Base-by-base conservation (phyloP, 2,797 vertebrate genomes). In the Orestias chungarensis region DNA sequence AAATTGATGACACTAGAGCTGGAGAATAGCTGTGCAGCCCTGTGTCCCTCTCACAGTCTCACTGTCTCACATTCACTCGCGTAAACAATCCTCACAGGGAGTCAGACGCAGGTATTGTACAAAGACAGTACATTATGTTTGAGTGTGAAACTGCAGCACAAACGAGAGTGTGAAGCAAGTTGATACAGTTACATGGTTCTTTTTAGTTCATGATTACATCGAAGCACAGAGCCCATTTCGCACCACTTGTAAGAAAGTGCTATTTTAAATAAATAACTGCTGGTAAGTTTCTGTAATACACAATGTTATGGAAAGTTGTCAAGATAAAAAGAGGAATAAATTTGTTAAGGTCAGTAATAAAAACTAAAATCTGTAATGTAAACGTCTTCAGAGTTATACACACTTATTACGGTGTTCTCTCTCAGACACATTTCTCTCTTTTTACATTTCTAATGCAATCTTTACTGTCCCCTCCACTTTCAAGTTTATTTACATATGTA, bases 1-100 rank as follows among this genome's bases (percentile, higher is more conserved):
- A 38, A 33, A 44, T 7, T 47, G 33, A 71, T 42, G 35, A 15
- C 38, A 64, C 47, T 31, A 33, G 52, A 82, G 80, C 75, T 79
- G 66, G 66, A 73, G 43, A 25, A 66, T 29, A 33, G 14, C 61
- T 67, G 73, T 61, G 70, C 31, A 35, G n/a, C 61, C 25, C 6
- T 29, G 38, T 52, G 44, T 35, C 68, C 61, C 69, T 23, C 35
- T n/a, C 52, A n/a, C n/a, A n/a, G n/a, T 15, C 27, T 17, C 18
- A 20, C 40, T 4, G 20, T 33, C 59, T 54, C 35, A 71, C 46
- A 3, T 25, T 49, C 43, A 54, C 25, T 40, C 17, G 38, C 55
- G 68, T 71, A 71, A 68, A 66, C 66, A 47, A 61, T 54, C 49
- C 38, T 65, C 61, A 27, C 52, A 55, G 40, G 65, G 73, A 52